A percentile compares a stretch with the other conserved stretches of the same genome.
Conservation (phyloP, 2,888 invertebrate genomes). For the Cerastis leucographa region DNA sequence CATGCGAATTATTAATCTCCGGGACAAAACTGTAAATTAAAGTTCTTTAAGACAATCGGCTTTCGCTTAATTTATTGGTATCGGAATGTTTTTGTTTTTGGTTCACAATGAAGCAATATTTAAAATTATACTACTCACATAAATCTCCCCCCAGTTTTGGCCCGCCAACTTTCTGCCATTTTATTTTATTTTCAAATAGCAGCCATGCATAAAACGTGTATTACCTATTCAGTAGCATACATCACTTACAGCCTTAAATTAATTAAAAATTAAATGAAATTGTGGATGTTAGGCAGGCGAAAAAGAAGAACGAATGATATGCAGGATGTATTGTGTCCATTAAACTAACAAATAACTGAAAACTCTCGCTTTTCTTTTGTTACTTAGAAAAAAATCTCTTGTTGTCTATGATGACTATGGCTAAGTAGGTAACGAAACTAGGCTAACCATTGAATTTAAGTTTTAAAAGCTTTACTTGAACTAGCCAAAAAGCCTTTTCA, state of each 20-base stretch:
- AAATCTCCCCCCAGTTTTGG: not conserved
- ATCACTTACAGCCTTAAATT: not conserved
- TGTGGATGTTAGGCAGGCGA: not conserved
- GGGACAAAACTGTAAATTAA: not conserved
- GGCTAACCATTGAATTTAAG: slow-evolving; percentile 9
- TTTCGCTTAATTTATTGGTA: not conserved
- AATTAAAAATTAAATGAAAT: not conserved
- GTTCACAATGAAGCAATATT: not conserved
- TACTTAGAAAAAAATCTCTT: not conserved
- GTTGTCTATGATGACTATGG: slow-evolving; percentile 10
- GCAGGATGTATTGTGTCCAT: not conserved
- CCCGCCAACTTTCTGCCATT: not conserved
- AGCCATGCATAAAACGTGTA: not conserved
- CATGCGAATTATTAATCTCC: not conserved
- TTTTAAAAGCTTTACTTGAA: slow-evolving; percentile 11
- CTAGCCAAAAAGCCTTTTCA: too few species aligned
- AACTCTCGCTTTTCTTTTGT: not conserved
- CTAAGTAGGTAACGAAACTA: slow-evolving; percentile 35
- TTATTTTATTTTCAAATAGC: not conserved
- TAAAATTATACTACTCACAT: not conserved
- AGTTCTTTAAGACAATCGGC: not conserved
- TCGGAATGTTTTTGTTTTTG: not conserved
- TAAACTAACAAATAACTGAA: not conserved
- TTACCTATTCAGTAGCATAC: not conserved
- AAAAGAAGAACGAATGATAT: too few species aligned